phyloP scores from a whole-genome alignment of 2,797 vertebrate species.

The Chlorospingus semifuscus region DNA sequence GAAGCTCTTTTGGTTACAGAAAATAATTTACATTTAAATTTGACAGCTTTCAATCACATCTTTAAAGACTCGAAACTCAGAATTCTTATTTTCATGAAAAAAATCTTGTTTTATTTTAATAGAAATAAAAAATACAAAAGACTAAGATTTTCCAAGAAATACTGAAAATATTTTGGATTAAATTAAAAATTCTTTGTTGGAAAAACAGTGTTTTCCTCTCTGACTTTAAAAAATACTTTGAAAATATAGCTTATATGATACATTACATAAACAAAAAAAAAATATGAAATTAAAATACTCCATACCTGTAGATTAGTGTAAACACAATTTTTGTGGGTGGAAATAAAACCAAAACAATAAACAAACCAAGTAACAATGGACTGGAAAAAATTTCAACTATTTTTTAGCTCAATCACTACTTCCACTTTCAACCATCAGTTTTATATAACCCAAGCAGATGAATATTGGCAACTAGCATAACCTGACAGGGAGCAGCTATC shows the following conservation, averaged over 20 bases:
- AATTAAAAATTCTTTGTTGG: not conserved
- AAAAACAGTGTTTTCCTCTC: not conserved
- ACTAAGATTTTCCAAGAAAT: not conserved
- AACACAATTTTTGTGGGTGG: rapidly evolving
- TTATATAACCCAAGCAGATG: not conserved
- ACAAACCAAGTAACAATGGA: rapidly evolving
- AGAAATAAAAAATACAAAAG: not conserved
- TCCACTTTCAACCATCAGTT: not conserved
- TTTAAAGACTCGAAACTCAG: not conserved
- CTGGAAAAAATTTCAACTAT: not conserved
- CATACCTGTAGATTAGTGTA: not conserved
- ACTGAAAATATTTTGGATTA: not conserved
- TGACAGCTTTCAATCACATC: not conserved
- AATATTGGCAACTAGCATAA: not conserved
- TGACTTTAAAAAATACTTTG: not conserved
- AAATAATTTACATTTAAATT: not conserved
- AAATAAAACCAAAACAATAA: not conserved
- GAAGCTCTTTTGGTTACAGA: not conserved
- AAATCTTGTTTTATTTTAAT: not conserved
- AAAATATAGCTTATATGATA: not conserved
- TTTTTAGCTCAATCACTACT: not conserved
- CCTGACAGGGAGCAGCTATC: not conserved
- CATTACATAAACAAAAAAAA: not conserved
- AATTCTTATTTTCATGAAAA: not conserved
- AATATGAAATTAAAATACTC: not conserved